Evolutionary conservation across 1,140 invertebrate genomes (phyloP), one percentile per base, ranked within the genome.

Genomic region (Trichonephila clavata): DNA sequence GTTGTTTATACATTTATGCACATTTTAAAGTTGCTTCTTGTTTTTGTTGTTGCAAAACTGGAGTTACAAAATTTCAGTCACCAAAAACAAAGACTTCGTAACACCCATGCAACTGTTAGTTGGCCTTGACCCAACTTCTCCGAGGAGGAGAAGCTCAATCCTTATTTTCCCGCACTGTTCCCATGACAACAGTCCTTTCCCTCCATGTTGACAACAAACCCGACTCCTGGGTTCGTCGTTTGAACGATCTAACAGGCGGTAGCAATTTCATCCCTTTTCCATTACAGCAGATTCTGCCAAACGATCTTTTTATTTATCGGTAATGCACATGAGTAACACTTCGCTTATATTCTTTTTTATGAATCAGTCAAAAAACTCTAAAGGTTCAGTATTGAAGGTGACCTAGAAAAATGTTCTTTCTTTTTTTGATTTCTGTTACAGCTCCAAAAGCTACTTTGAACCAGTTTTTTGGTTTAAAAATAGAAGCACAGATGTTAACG

Each of bases 81-180:
- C 65, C 4, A 20, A 71, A 71, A 71, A 10, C 18, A 14, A 24
- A 20, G 65, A 14, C 14, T 71, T 24, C 27, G 13, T 21, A 57
- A 83, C 8, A 83, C 80, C 7, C 27, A 50, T 3, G 10, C 50
- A 18, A n/a, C 81, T 5, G 5, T n/a, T 21, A 24, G n/a, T 68
- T 68, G 65, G 65, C 83, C 83, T 84, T 84, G 83, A 84, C 83
- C 83, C 83, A 84, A 57, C 43, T 60, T 84, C 57, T 8, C 83
- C 2, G 57, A 43, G 21, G n/a, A 84, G 32, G 18, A 77, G 27
- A 39, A 39, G 27, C 83, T 84, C 24, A 50, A 24, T 60, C 81
- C 81, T 24, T 24, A 20, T 84, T 84, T 84, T 16, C 83, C 83
- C 21, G 21, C n/a, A 21, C 83, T 18, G 83, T 84, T 84, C 14